Base-by-base conservation (phyloP, 2,888 invertebrate species). In the Plutella xylostella region DNA sequence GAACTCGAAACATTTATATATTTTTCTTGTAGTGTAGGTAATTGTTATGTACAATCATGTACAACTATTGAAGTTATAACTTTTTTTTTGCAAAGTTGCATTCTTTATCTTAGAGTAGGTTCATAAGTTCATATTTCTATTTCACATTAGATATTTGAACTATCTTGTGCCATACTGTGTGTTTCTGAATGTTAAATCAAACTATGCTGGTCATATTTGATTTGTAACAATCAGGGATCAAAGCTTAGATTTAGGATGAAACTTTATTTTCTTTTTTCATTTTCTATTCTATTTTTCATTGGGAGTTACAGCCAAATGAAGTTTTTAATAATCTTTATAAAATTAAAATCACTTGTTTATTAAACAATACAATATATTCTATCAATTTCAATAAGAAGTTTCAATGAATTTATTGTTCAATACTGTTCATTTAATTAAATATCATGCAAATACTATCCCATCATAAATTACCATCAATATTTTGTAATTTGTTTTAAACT, bases 141-240 rank as follows among this genome's bases (percentile, higher is more conserved):
- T n/a, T n/a, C n/a, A n/a, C n/a, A n/a, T n/a, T n/a, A n/a, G n/a
- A n/a, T n/a, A n/a, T n/a, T n/a, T n/a, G n/a, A n/a, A n/a, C n/a
- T n/a, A n/a, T n/a, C n/a, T n/a, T n/a, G n/a, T n/a, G n/a, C n/a
- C n/a, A n/a, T n/a, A n/a, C n/a, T n/a, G n/a, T n/a, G n/a, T n/a
- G n/a, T n/a, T n/a, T n/a, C n/a, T n/a, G n/a, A n/a, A n/a, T n/a
- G n/a, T n/a, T n/a, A n/a, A n/a, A n/a, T n/a, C n/a, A n/a, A n/a
- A n/a, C 65, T 72, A 72, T 72, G 80, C 78, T 4, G 70, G 76
- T 43, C 73, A 66, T 78, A 73, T 62, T 63, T 49, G 49, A 51
- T 60, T 63, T 66, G 68, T 65, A 58, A 53, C 47, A 45, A n/a
- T 11, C 53, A 49, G 47, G 33, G 51, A 51, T 45, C 46, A 46